Base-by-base conservation (phyloP, 1,140 invertebrate genomes). In the Aphis gossypii region DNA sequence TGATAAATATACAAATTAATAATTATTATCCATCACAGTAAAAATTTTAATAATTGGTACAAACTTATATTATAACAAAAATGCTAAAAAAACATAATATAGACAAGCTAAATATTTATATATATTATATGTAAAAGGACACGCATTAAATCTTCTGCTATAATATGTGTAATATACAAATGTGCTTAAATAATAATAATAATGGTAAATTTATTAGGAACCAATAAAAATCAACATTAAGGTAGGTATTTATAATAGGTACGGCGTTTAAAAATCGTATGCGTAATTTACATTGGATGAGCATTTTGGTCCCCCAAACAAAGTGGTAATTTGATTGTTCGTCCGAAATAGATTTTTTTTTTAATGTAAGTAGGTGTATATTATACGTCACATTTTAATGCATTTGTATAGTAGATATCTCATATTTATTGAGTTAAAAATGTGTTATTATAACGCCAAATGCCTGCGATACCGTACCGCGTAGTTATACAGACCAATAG, bases 131-230 rank as follows among this genome's bases (percentile, higher is more conserved):
- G 82, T 44, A 76, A 84, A 48, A 83, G 68, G 23, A 92, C 54
- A 60, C 41, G 9, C 54, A 18, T 90, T 90, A 44, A 90, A 54
- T 60, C 38, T 51, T 35, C 14, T 90, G 21, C 14, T 38, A 60
- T 56, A 60, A 41, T 3, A 41, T 68, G 30, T 68, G n/a, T 76
- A 76, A 20, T 76, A 76, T 76, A 90, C 60, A 90, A 68, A 90
- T 68, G 89, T 68, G 89, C 54, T 68, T 60, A 30, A 51, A 51
- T 41, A 35, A 51, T n/a, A 76, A n/a, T 23, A 60, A 60, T 8
- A 87, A 90, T 60, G 54, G 89, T 68, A 90, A 90, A 60, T 60
- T 56, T 8, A 41, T 44, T 90, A 90, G 89, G 89, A 90, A 90
- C 89, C 54, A 60, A 90, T 60, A 68, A 68, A 88, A 60, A 90